A percentile compares a stretch with the other conserved stretches of the same genome.
phyloP scores from a whole-genome alignment of 1,140 invertebrate species.

The Lasioglossum albipes region DNA sequence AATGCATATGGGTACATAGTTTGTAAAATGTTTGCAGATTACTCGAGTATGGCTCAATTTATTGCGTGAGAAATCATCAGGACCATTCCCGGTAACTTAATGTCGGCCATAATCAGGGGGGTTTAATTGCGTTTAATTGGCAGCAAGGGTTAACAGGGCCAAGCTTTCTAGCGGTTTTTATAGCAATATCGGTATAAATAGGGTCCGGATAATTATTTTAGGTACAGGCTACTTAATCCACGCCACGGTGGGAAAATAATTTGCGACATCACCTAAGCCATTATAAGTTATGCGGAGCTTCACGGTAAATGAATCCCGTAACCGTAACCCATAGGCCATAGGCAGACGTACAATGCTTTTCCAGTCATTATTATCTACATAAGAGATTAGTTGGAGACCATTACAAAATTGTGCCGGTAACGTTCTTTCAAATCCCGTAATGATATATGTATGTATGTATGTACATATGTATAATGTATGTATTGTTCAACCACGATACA shows the following conservation, averaged over 20 bases:
- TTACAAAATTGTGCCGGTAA: slow-evolving; percentile 54
- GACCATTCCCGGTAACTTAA: background rate
- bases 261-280: slow-evolving; percentile 66
- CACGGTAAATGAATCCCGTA: slow-evolving; percentile 58
- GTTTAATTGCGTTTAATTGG: slow-evolving; percentile 15
- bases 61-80: background rate
- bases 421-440: slow-evolving; percentile 48
- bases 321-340: slow-evolving; percentile 39
- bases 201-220: slow-evolving; percentile 65
- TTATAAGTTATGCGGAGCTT: slow-evolving; percentile 66
- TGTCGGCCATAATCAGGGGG: slow-evolving; percentile 1
- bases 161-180: slow-evolving; percentile 50
- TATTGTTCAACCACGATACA: slow-evolving; percentile 37
- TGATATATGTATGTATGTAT: slow-evolving; percentile 33
- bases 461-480: too few relatives aligned
- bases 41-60: background rate
- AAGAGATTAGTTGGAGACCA: slow-evolving; percentile 59
- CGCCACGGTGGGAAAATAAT: slow-evolving; percentile 65
- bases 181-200: slow-evolving; percentile 56
- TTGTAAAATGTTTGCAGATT: too few relatives aligned
- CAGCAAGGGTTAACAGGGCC: slow-evolving; percentile 12
- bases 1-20: too few relatives aligned
- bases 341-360: slow-evolving; percentile 59
- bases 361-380: slow-evolving; percentile 63
- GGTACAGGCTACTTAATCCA: slow-evolving; percentile 59